Conservation (phyloP, 2,113 vertebrate genomes). For the Porphyrio hochstetteri region DNA sequence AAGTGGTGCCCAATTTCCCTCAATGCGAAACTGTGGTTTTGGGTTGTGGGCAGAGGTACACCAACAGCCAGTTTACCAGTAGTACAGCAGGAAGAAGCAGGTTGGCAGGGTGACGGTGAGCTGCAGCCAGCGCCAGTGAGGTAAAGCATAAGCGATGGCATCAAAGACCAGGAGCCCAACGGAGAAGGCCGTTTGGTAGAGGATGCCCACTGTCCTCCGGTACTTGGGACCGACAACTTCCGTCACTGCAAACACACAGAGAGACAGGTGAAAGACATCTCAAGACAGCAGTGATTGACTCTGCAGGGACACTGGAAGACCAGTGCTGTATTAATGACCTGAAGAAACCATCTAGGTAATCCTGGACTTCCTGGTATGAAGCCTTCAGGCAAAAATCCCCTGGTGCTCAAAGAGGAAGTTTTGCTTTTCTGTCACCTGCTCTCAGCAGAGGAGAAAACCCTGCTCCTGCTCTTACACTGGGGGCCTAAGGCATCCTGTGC, state of each 20-base stretch:
- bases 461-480: neutral
- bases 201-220: conserved; percentile 76
- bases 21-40: rapidly evolving
- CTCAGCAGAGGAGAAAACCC: neutral
- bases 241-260: conserved; percentile 62
- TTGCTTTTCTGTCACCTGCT: neutral
- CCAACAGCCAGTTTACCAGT: conserved; percentile 45
- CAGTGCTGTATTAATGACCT: rapidly evolving
- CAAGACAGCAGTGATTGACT: rapidly evolving
- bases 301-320: rapidly evolving
- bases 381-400: neutral
- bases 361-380: neutral
- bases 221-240: conserved; percentile 75
- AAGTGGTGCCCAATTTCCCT: neutral
- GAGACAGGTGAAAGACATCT: neutral
- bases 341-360: neutral
- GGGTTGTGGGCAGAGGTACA: rapidly evolving
- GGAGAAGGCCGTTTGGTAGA: conserved; percentile 73
- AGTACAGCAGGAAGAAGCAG: conserved; percentile 77
- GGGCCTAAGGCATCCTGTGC: neutral
- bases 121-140: conserved; percentile 81
- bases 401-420: neutral
- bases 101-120: conserved; percentile 72
- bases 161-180: conserved; percentile 72
- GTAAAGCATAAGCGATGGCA: conserved; percentile 68